Evolutionary conservation across 2,888 invertebrate genomes (phyloP), one percentile per base, ranked within the genome.

Genomic region (Andrena marginata): DNA sequence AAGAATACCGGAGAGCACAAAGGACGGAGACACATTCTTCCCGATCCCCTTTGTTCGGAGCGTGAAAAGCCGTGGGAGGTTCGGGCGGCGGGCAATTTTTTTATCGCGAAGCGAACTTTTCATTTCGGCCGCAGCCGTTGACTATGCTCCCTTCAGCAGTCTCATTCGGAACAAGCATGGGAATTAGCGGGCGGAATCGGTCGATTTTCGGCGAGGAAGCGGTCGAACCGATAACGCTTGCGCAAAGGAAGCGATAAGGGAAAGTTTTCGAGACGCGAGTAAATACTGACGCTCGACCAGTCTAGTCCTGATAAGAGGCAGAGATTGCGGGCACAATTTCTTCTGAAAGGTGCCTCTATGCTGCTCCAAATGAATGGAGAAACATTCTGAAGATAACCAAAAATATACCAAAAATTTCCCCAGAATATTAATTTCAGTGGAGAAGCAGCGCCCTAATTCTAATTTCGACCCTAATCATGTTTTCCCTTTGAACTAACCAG

Each of bases 31-130:
- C 73, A 78, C 59, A 51, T 71, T 76, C 72, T 72, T 35, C 35
- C 7, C 65, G 29, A 59, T 20, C 23, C 31, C 56, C 20, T 78
- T 86, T 87, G 82, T 81, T 48, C 56, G 65, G 6, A 35, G 82
- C 35, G 82, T 82, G 82, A 82, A 82, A 82, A 73, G 63, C 68
- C 68, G 7, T 65, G 29, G 54, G 54, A 10, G 63, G 68, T 72
- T 80, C 62, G 60, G 64, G 33, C 54, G 49, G 16, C 20, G 16
- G 60, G 59, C 73, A 76, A 84, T 86, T 81, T 87, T 87, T 84
- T 86, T 69, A 67, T 31, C 56, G 74, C 35, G 23, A 56, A 56
- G 31, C 67, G 51, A 60, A 65, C 54, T 74, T 77, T 73, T 72
- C 62, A 35, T 68, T 80, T 20, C 26, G 26, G n/a, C 20, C 16